phyloP scores from a whole-genome alignment of 1,140 invertebrate species.

The Camponotus vicinus region DNA sequence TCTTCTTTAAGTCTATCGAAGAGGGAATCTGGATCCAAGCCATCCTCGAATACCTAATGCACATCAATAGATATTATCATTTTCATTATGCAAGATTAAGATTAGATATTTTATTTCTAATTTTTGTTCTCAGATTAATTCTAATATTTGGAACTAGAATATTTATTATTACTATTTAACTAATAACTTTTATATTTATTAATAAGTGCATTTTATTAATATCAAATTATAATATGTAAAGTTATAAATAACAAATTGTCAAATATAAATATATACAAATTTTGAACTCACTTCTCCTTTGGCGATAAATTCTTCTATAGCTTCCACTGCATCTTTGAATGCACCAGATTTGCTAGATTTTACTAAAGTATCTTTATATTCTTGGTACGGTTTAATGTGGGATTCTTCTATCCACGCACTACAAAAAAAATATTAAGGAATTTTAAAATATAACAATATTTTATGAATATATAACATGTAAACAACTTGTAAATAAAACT shows the following conservation, averaged over 20 bases:
- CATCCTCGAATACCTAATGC: conserved; percentile 84
- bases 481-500: conserved; percentile 85
- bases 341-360: conserved; percentile 92
- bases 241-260: background rate
- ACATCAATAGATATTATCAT: conserved; percentile 31
- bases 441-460: conserved; percentile 12
- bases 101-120: background rate
- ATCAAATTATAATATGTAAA: conserved; percentile 23
- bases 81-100: background rate
- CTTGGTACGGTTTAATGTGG: conserved; percentile 94
- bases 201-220: background rate
- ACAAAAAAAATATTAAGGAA: conserved; percentile 80
- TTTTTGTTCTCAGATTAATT: background rate
- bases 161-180: background rate
- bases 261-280: conserved; percentile 28
- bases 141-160: background rate
- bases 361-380: conserved; percentile 93
- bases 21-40: conserved; percentile 88
- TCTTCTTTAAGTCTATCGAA: conserved; percentile 91
- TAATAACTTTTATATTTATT: background rate
- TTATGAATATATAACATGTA: conserved; percentile 7
- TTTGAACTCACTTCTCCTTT: conserved; percentile 88
- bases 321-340: conserved; percentile 94
- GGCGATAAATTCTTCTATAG: conserved; percentile 95
- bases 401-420: conserved; percentile 97